A percentile compares a stretch with the other conserved stretches of the same genome.
These are phyloP conservation scores for Phrynocephalus versicolor DNA, from an alignment of 2,113 vertebrate species.

Conservation along the genomic window DNA sequence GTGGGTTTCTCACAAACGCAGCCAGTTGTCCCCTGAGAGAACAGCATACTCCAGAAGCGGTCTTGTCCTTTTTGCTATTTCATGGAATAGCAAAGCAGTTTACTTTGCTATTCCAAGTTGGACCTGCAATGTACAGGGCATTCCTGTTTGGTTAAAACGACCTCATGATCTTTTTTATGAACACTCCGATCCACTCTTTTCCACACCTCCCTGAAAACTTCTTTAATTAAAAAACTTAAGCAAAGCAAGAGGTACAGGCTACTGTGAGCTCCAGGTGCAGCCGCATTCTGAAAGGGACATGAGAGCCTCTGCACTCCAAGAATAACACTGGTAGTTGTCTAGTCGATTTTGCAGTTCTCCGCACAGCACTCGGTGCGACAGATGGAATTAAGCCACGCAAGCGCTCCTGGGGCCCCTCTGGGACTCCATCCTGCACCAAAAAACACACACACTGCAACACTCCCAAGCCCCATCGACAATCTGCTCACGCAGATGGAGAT, in stretches of 20 bases:
- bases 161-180: too few relatives aligned
- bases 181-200: too few relatives aligned
- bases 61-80: too few relatives aligned
- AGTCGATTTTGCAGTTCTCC: background rate
- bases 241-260: background rate
- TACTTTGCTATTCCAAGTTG: too few relatives aligned
- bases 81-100: too few relatives aligned
- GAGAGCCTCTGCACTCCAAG: background rate
- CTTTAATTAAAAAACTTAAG: too few relatives aligned
- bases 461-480: background rate
- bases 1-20: too few relatives aligned
- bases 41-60: too few relatives aligned
- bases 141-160: too few relatives aligned
- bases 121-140: too few relatives aligned
- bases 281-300: background rate
- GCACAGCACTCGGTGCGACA: background rate
- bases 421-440: background rate
- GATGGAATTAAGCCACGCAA: background rate
- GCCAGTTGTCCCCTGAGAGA: too few relatives aligned
- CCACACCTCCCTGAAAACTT: background rate
- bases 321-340: background rate
- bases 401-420: background rate
- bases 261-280: too few relatives aligned
- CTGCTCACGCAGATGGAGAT: constrained; percentile 18
- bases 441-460: background rate